A percentile compares a stretch with the other conserved stretches of the same genome.
phyloP scores from a whole-genome alignment of 35 echinoderm and acorn worm species.

The Acanthaster planci region DNA sequence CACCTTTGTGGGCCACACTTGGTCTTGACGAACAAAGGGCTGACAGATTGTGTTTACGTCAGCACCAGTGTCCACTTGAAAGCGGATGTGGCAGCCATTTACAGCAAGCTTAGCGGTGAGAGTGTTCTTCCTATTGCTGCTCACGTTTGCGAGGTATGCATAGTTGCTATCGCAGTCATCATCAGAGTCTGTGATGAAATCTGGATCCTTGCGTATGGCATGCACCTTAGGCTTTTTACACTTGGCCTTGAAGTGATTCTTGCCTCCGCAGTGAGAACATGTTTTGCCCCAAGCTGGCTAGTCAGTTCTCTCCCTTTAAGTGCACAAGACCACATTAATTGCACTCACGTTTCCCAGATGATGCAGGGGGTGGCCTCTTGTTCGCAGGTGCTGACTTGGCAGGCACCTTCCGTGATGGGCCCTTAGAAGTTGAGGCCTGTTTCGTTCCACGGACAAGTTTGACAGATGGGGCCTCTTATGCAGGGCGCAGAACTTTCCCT shows the following conservation, averaged over 20 bases:
- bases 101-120: neutral
- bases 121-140: neutral
- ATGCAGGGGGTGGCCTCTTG: too few species aligned
- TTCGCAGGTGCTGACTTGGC: neutral
- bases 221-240: too few species aligned
- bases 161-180: constrained; percentile 28
- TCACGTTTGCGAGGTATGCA: constrained; percentile 3
- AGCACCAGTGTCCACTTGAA: constrained; percentile 60
- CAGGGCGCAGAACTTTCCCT: constrained; percentile 12
- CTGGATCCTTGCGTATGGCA: neutral
- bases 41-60: constrained; percentile 35
- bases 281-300: too few species aligned
- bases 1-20: neutral
- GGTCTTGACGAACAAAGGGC: constrained; percentile 8
- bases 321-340: too few species aligned
- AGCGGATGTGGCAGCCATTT: neutral
- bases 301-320: too few species aligned
- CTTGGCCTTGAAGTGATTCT: too few species aligned
- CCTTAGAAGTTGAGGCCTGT: neutral
- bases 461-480: neutral
- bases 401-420: too few species aligned
- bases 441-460: constrained; percentile 1
- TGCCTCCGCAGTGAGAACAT: too few species aligned
- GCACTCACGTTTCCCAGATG: too few species aligned
- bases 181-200: constrained; percentile 9